Base-by-base conservation (phyloP, 1,140 invertebrate genomes). In the Drosophila fuyamai region DNA sequence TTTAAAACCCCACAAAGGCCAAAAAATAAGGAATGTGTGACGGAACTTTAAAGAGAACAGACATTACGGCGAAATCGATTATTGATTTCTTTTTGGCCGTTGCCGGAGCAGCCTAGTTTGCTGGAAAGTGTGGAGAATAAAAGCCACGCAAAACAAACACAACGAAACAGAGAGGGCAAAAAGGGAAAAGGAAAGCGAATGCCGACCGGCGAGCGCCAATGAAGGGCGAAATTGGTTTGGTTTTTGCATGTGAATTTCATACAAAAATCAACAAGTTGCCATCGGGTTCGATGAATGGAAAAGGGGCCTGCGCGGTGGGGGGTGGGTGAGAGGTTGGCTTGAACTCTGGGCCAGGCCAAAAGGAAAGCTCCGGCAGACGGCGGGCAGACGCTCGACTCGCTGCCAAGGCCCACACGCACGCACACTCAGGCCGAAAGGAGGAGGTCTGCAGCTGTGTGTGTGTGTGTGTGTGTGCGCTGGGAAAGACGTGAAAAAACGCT, bases 221-320 rank as follows among this genome's bases (percentile, higher is more conserved):
- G 74, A 77, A 77, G 74, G 75, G 74, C 74, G 65, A 77, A 77
- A 77, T 77, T 70, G 75, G 63, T 70, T 77, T 70, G 74, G 75
- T 77, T 77, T 77, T 77, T 77, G 75, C 74, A 77, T 77, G 75
- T 77, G 75, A 62, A 77, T 62, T 77, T 62, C 74, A 62, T 77
- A 77, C 74, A 48, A 77, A 76, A 62, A 70, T 77, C 75, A 77
- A 77, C 75, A 77, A 77, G 75, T 77, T 77, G 75, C 74, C 74
- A 70, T 77, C 44, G 73, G 65, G 74, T 77, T 77, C 75, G 74
- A 77, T 77, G 75, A 77, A 70, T 77, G 74, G 62, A 27, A 38
- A 46, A 16, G 59, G 13, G 29, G 47, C 36, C 12, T 9, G 35
- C 0, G 47, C n/a, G 53, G n/a, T 1, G 18, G 14, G 27, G 54